Base-by-base conservation (phyloP, 1,140 invertebrate species). In the Drosophila sechellia region DNA sequence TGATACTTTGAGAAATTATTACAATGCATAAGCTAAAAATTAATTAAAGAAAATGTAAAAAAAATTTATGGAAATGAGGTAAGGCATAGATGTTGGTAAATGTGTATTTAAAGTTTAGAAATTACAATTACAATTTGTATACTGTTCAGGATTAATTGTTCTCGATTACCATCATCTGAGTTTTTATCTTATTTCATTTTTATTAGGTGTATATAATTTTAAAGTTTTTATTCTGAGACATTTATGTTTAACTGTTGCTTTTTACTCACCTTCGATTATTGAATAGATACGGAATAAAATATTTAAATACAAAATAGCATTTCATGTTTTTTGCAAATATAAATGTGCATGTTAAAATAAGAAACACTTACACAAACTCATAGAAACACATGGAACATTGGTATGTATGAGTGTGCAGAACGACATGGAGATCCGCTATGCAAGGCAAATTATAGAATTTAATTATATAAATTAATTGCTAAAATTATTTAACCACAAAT, bases 1-100 rank as follows among this genome's bases (percentile, higher is more conserved):
- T 91, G 89, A 91, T 91, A 91, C 87, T 87, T 87, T 90, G 77
- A 87, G 73, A 90, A 90, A 90, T 90, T 80, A 86, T 79, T 87
- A 86, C 79, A 87, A 86, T 73, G 75, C 75, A 77, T 77, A 77
- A 77, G 75, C 64, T 77, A 80, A 76, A 76, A 76, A 64, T 72
- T 71, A 56, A 63, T 54, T 42, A 70, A 39, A 81, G 69, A 73
- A 79, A 70, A 60, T 43, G 65, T 55, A 77, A 83, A 71, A 66
- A 71, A 79, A 83, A 77, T 52, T 50, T 52, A 35, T 63, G 65
- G 63, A 71, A 58, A 48, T 58, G 77, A 55, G 35, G 64, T 77
- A 60, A 58, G 65, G 59, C 76, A 87, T 64, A 77, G 63, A 87
- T 70, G 74, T 86, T 87, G 83, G 79, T 81, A 85, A 68, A 77